These are phyloP conservation scores for Acleris cristana DNA, from an alignment of 2,888 invertebrate species.

Conservation along the genomic window DNA sequence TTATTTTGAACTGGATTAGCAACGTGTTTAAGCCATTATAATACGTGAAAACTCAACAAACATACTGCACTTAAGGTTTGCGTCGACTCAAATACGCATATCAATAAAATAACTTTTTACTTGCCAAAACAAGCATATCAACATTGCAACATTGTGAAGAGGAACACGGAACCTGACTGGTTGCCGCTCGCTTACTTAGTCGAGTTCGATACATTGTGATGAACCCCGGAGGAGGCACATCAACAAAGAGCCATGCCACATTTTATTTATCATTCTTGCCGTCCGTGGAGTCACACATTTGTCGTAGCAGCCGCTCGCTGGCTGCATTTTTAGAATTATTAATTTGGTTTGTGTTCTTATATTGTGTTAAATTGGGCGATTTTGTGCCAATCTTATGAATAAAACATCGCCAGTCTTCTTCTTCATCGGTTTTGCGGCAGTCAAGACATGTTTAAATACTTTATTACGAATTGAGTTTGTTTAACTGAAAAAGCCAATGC, in stretches of 20 bases:
- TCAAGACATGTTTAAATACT: slow-evolving; percentile 63
- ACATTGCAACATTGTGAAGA: slow-evolving; percentile 8
- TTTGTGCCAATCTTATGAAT: slow-evolving; percentile 76
- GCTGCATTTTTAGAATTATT: slow-evolving; percentile 82
- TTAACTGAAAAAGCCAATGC: slow-evolving; percentile 50
- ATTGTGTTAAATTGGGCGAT: slow-evolving; percentile 74
- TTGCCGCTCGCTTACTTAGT: neutral
- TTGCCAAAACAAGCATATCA: neutral
- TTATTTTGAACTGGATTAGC: neutral
- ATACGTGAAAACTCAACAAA: neutral
- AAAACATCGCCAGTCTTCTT: slow-evolving; percentile 67
- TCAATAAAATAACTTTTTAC: slow-evolving; percentile 10
- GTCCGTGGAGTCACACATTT: slow-evolving; percentile 59
- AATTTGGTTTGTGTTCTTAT: slow-evolving; percentile 77
- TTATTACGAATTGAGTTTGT: slow-evolving; percentile 60
- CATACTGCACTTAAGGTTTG: slow-evolving; percentile 7
- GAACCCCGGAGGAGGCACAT: slow-evolving; percentile 34
- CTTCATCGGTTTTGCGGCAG: slow-evolving; percentile 61
- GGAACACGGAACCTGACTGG: slow-evolving; percentile 7
- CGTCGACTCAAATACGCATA: slow-evolving; percentile 1
- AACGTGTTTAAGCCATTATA: neutral
- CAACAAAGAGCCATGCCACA: slow-evolving; percentile 53
- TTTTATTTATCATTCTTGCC: slow-evolving; percentile 61
- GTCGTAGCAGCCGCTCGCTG: slow-evolving; percentile 58
- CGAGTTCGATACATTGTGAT: slow-evolving; percentile 33